Evolutionary conservation across 2,113 vertebrate genomes (phyloP), one percentile per base, ranked within the genome.

Genomic region (Stigmatopora argus): DNA sequence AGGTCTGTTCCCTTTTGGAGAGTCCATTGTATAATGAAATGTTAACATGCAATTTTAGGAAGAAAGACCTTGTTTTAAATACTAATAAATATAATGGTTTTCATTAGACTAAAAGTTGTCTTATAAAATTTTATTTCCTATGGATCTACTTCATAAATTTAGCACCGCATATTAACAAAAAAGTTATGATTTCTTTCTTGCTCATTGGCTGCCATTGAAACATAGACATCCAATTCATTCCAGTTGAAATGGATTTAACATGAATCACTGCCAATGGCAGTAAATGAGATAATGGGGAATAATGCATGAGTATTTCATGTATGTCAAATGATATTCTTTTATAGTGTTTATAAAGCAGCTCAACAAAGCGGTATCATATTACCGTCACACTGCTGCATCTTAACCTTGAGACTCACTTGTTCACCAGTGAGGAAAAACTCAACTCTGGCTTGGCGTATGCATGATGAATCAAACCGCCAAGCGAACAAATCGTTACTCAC

Each of bases 381-480:
- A 72, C 72, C 23, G 80, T 79, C 69, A 74, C 21, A 41, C 47
- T 31, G 69, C 68, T 65, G 53, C 65, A 66, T 70, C 70, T 74
- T 55, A 82, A 74, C 71, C 70, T 73, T 61, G 64, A 64, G 63
- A 83, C 83, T 83, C 82, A 41, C 38, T 41, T 83, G 85, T 84
- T 79, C 60, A 73, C 45, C 62, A 60, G 65, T 72, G 68, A 77
- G 78, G 71, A 79, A 76, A 85, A 82, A 76, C 63, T 63, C 57
- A 46, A 77, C 57, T 73, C 62, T 15, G 31, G 71, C 68, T 78
- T 66, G 72, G 78, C 77, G 75, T 77, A 67, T 65, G 74, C 60
- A 72, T 78, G 81, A 84, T 81, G 78, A 87, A 86, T 86, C 75
- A 78, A 82, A 85, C 82, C 78, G 81, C 73, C 83, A 74, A 44